A percentile compares a stretch with the other conserved stretches of the same genome.
These are phyloP conservation scores for Eulimnadia texana DNA, from an alignment of 1,140 invertebrate species.

Conservation along the genomic window DNA sequence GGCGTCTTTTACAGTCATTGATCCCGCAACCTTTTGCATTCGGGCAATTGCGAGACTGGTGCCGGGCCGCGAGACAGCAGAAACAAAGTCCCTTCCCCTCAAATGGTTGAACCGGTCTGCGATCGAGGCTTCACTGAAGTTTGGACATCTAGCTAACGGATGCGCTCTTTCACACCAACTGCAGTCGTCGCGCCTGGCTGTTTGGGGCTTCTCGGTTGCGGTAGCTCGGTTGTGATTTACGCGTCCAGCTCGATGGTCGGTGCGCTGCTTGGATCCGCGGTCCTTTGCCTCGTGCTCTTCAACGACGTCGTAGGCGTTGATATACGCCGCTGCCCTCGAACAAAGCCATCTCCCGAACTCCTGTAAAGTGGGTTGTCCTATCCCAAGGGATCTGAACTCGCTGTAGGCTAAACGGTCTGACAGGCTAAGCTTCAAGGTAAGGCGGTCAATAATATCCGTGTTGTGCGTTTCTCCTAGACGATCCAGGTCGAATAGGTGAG, in stretches of 20 bases:
- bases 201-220: too few species aligned
- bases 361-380: neutral
- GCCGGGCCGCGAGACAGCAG: too few species aligned
- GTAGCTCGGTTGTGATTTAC: too few species aligned
- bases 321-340: neutral
- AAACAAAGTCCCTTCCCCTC: neutral
- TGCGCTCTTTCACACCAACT: too few species aligned
- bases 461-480: neutral
- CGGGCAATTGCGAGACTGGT: neutral
- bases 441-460: neutral
- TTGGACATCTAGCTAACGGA: too few species aligned
- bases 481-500: neutral
- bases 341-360: constrained; percentile 1
- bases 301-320: neutral
- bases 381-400: neutral
- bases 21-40: neutral
- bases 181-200: too few species aligned
- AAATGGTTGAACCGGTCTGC: too few species aligned
- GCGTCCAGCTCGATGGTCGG: too few species aligned
- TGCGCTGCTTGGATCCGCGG: neutral
- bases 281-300: neutral
- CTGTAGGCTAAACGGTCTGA: constrained; percentile 1
- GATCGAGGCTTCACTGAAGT: too few species aligned
- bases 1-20: neutral
- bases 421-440: neutral